phyloP scores from a whole-genome alignment of 2,888 invertebrate genomes.

The Pseudeuparius sepicola region DNA sequence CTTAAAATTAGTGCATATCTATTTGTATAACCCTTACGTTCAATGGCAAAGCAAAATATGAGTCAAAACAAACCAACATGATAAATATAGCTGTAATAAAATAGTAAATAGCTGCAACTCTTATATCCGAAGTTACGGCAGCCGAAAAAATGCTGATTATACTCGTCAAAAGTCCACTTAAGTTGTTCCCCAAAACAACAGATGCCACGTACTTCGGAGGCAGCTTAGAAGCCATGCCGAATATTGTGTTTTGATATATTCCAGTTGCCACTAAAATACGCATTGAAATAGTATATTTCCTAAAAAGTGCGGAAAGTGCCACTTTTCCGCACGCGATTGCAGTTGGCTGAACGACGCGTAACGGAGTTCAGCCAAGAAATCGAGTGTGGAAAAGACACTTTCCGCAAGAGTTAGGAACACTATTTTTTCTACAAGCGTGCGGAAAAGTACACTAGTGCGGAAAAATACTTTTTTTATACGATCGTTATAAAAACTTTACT shows the following conservation, averaged over 20 bases:
- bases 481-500: too few species aligned
- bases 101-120: conserved; percentile 93
- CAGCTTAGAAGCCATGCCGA: conserved; percentile 87
- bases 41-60: conserved; percentile 88
- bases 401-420: too few species aligned
- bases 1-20: too few species aligned
- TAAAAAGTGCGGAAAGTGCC: too few species aligned
- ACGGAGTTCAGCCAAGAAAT: too few species aligned
- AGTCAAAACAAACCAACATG: conserved; percentile 85
- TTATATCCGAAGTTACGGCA: conserved; percentile 55
- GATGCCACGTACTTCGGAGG: conserved; percentile 91
- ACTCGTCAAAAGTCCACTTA: conserved; percentile 81
- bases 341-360: too few species aligned
- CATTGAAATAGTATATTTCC: too few species aligned
- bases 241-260: conserved; percentile 95
- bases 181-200: conserved; percentile 85
- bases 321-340: too few species aligned
- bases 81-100: conserved; percentile 91
- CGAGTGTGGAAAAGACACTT: too few species aligned
- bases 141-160: conserved; percentile 62
- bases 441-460: too few species aligned
- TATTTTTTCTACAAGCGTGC: too few species aligned
- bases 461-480: too few species aligned
- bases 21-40: conserved; percentile 78
- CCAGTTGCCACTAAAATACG: conserved; percentile 80